Evolutionary conservation across 2,113 vertebrate species (phyloP).

Genomic region (Damaliscus lunatus): DNA sequence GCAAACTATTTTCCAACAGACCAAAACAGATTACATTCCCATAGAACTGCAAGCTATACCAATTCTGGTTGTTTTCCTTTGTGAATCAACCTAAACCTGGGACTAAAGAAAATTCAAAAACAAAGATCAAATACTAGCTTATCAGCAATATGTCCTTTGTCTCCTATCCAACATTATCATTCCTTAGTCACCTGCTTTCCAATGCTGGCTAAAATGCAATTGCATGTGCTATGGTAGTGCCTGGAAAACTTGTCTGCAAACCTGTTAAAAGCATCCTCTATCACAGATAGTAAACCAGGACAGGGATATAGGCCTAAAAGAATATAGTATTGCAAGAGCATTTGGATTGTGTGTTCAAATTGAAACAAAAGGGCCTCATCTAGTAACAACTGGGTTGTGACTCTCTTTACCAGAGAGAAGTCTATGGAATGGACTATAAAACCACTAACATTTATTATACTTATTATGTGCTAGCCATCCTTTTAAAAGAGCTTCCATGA

Average conservation of each 20-base stretch:
- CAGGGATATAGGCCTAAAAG: neutral
- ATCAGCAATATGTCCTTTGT: neutral
- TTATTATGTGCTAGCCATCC: neutral
- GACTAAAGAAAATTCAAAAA: neutral
- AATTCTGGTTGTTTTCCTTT: neutral
- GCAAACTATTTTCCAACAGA: constrained; percentile 41
- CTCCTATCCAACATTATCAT: neutral
- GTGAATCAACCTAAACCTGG: neutral
- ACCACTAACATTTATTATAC: neutral
- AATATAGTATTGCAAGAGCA: neutral
- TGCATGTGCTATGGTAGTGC: neutral
- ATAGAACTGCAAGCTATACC: neutral
- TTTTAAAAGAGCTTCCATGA: neutral
- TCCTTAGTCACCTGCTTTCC: neutral
- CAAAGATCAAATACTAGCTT: neutral
- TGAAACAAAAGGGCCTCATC: neutral
- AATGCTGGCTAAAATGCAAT: neutral
- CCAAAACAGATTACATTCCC: neutral
- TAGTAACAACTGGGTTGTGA: neutral
- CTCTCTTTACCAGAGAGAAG: neutral
- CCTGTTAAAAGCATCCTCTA: constrained; percentile 9
- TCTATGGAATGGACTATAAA: neutral
- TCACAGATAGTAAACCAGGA: constrained; percentile 14
- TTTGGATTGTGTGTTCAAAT: neutral
- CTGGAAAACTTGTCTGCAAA: neutral